A percentile compares a stretch with the other conserved stretches of the same genome.
These are phyloP conservation scores for Grammatotria lemairii DNA, from an alignment of 2,113 vertebrate genomes.

Conservation along the genomic window DNA sequence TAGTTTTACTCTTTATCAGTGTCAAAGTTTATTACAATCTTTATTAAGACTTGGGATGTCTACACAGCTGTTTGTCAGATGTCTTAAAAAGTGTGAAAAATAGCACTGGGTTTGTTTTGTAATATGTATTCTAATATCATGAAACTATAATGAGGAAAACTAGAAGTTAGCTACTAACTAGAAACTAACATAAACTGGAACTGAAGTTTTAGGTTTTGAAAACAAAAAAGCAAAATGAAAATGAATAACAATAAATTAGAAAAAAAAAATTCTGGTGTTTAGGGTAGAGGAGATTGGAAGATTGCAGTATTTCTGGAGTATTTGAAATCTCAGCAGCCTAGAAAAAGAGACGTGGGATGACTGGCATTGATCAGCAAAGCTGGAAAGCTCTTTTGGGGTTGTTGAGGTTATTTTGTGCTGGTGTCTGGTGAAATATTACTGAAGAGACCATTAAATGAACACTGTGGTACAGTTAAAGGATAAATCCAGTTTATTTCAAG, in stretches of 20 bases:
- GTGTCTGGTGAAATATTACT: neutral
- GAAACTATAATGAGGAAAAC: neutral
- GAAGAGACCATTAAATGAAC: neutral
- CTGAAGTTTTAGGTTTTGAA: neutral
- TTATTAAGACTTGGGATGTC: neutral
- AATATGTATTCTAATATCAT: neutral
- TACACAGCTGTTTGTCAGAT: neutral
- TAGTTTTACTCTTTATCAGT: neutral
- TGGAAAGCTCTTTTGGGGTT: neutral
- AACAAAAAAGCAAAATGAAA: neutral
- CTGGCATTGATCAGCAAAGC: neutral
- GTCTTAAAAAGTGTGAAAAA: neutral
- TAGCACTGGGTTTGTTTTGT: neutral
- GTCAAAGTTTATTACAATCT: neutral
- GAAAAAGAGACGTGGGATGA: neutral
- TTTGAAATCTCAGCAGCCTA: neutral
- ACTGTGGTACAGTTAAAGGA: neutral
- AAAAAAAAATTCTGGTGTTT: neutral
- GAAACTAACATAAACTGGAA: neutral
- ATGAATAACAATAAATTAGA: neutral
- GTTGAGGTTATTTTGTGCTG: neutral
- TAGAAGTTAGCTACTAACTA: neutral
- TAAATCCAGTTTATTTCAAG: neutral
- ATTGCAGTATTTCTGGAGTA: neutral
- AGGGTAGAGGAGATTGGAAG: neutral